Evolutionary conservation across 2,888 invertebrate species (phyloP), one percentile per base, ranked within the genome.

Genomic region (Drosophila melanocephala): DNA sequence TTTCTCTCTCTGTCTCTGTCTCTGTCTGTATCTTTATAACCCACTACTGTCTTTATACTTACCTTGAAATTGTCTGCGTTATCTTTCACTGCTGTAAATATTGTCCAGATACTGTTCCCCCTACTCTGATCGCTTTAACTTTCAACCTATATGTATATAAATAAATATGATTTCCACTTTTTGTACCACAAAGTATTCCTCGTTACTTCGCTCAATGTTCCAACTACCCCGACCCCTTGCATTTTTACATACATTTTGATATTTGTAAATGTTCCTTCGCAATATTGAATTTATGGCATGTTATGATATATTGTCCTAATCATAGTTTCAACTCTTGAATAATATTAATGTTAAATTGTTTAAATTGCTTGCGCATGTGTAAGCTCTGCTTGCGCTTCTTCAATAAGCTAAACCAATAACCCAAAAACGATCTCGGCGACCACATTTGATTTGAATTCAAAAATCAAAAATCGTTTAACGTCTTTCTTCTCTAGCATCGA

Each of bases 71-170:
- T 89, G 75, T 85, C 83, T 80, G 59, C 74, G 72, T 75, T 80
- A 73, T 70, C 51, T 57, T 53, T 62, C 80, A 68, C 85, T 72
- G 79, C 79, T 85, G 85, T 85, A 89, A 61, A 80, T 87, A 80
- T 77, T 82, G 85, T 84, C 83, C 74, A 69, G 70, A 69, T 77
- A 69, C 67, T 80, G 62, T 61, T 72, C 57, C 63, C 12, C 60
- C 14, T 44, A 51, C 19, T 58, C 37, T 77, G 42, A 71, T 86
- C 71, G 81, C 81, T 87, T 78, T 59, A 73, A 58, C 70, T 66
- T 35, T 42, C 62, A 61, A 77, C 77, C 80, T 84, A 75, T 60
- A 69, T 83, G 79, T 32, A 65, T 80, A 56, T 65, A 56, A 33
- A 44, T 68, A 58, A 14, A 33, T 51, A 56, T 26, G 47, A 47